A percentile compares a stretch with the other conserved stretches of the same genome.
phyloP scores from a whole-genome alignment of 1,140 invertebrate genomes.

The Cecropterus lyciades region DNA sequence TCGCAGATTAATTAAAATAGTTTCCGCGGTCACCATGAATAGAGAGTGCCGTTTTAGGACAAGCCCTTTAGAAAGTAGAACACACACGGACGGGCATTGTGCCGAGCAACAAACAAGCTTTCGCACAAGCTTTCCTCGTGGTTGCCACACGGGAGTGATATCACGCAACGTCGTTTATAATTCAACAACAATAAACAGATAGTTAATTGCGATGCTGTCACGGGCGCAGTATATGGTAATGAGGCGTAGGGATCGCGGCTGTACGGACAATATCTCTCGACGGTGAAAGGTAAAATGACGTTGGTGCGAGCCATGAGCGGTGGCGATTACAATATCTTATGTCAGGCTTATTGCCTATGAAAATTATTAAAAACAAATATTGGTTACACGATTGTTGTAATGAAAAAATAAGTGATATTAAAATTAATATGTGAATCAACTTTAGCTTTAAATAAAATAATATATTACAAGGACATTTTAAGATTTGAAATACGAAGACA shows the following conservation, averaged over 20 bases:
- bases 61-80: slow-evolving; percentile 34
- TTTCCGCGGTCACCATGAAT: slow-evolving; percentile 9
- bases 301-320: slow-evolving; percentile 38
- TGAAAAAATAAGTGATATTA: not conserved
- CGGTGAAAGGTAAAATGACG: slow-evolving; percentile 74
- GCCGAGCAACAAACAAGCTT: slow-evolving; percentile 39
- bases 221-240: slow-evolving; percentile 82
- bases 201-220: slow-evolving; percentile 83
- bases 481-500: too few relatives aligned
- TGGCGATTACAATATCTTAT: slow-evolving; percentile 8
- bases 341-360: not conserved
- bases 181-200: slow-evolving; percentile 83
- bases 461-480: too few relatives aligned
- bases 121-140: slow-evolving; percentile 43
- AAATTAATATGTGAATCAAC: too few relatives aligned
- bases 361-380: too few relatives aligned
- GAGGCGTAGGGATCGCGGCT: slow-evolving; percentile 76
- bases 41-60: slow-evolving; percentile 31
- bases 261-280: slow-evolving; percentile 79
- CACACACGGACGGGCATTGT: slow-evolving; percentile 28
- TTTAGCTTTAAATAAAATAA: too few relatives aligned
- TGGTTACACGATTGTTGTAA: too few relatives aligned
- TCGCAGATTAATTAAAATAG: slow-evolving; percentile 10
- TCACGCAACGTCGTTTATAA: slow-evolving; percentile 75
- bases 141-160: slow-evolving; percentile 67